A percentile compares a stretch with the other conserved stretches of the same genome.
These are phyloP conservation scores for Gallinago nigripennis DNA, from an alignment of 2,797 vertebrate species.

Conservation along the genomic window DNA sequence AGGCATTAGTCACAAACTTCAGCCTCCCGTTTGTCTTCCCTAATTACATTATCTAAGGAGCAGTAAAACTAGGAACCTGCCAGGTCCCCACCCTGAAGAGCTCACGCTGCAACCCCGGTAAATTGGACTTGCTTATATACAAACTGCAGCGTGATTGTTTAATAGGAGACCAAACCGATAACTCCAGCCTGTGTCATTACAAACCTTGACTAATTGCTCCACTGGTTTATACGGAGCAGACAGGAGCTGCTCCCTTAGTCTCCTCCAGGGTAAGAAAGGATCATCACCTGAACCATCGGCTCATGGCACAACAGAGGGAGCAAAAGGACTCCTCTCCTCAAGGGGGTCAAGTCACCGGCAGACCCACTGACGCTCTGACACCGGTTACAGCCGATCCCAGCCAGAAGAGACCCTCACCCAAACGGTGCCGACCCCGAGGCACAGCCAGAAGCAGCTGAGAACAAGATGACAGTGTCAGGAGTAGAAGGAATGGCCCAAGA, in stretches of 20 bases:
- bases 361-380: fast-evolving
- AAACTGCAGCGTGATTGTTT: background rate
- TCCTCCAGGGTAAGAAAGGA: background rate
- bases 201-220: background rate
- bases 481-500: background rate
- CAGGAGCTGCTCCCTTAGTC: background rate
- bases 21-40: background rate
- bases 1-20: background rate
- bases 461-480: fast-evolving
- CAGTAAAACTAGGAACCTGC: background rate
- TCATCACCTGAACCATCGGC: background rate
- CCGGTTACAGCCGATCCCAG: background rate
- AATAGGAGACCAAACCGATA: background rate
- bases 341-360: fast-evolving
- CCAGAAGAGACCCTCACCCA: background rate
- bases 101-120: background rate
- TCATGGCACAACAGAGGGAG: background rate
- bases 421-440: fast-evolving
- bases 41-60: background rate
- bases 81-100: background rate
- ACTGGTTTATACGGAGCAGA: background rate
- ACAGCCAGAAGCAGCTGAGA: background rate
- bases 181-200: background rate
- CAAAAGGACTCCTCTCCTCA: background rate
- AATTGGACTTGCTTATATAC: background rate